phyloP scores from a whole-genome alignment of 2,113 vertebrate genomes.

The Uropsilus gracilis region DNA sequence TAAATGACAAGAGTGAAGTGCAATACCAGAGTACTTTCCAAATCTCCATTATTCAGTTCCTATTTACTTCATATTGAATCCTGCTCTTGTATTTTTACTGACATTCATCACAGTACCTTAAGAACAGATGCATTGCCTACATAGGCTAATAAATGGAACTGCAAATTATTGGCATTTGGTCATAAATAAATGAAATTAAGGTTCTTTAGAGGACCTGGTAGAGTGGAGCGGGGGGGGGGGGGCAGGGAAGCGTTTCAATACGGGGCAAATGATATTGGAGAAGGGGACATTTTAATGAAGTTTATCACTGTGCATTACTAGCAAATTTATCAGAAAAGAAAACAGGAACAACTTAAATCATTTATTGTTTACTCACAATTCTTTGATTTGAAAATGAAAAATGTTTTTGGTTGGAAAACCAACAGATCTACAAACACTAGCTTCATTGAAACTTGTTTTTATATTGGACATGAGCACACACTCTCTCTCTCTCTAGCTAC shows the following conservation, averaged over 20 bases:
- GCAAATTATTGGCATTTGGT: neutral
- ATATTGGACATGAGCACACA: neutral
- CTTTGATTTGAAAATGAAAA: neutral
- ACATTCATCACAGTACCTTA: neutral
- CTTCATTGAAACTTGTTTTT: constrained; percentile 10
- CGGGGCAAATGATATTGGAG: neutral
- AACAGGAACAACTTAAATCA: neutral
- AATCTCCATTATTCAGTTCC: neutral
- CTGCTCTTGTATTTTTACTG: neutral
- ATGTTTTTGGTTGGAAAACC: constrained; percentile 17
- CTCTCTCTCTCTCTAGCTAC: neutral
- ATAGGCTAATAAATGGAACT: neutral
- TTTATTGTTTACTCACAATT: neutral
- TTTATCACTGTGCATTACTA: constrained; percentile 7
- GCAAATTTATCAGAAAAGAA: constrained; percentile 26
- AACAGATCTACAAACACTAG: neutral
- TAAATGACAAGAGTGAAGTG: constrained; percentile 68
- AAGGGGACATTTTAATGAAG: neutral
- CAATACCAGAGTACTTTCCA: constrained; percentile 46
- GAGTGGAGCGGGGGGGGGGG: no score
- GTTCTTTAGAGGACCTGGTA: neutral
- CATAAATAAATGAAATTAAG: neutral
- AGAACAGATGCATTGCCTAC: neutral
- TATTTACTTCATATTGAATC: constrained; percentile 49
- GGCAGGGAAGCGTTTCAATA: neutral